Conservation (phyloP, 1,140 invertebrate species). For the Scaptomyza graminum region DNA sequence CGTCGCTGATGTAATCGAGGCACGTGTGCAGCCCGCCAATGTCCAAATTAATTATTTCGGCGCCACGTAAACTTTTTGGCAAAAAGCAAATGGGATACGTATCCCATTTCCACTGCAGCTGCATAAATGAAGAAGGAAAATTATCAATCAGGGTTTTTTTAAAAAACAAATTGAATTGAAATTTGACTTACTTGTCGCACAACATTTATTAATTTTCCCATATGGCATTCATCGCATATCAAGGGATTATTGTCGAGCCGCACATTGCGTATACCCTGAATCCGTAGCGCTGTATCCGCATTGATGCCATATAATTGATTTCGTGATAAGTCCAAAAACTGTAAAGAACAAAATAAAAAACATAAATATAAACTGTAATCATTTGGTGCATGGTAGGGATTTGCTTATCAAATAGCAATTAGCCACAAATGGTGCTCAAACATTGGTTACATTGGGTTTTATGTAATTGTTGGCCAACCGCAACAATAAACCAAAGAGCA, state of each 20-base stretch:
- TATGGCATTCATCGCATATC: slow-evolving; percentile 87
- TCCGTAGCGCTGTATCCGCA: slow-evolving; percentile 84
- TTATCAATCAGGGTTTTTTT: slow-evolving; percentile 27
- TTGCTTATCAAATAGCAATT: slow-evolving; percentile 64
- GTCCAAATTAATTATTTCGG: slow-evolving; percentile 82
- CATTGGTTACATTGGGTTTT: not conserved
- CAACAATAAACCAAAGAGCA: slow-evolving; percentile 19
- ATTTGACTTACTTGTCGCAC: slow-evolving; percentile 80
- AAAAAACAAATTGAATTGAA: slow-evolving; percentile 60
- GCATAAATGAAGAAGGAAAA: slow-evolving; percentile 3
- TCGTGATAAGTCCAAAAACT: slow-evolving; percentile 86
- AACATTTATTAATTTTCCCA: slow-evolving; percentile 84
- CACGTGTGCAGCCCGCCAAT: slow-evolving; percentile 74
- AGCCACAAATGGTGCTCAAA: slow-evolving; percentile 39
- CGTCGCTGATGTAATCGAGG: slow-evolving; percentile 81
- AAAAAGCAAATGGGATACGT: slow-evolving; percentile 83
- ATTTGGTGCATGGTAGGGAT: not conserved
- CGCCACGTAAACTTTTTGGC: slow-evolving; percentile 78
- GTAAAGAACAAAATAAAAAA: slow-evolving; percentile 35
- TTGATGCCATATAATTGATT: slow-evolving; percentile 87
- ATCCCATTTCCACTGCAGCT: slow-evolving; percentile 82
- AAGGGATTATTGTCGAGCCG: slow-evolving; percentile 87
- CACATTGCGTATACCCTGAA: slow-evolving; percentile 84
- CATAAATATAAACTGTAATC: not conserved
- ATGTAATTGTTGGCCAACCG: slow-evolving; percentile 5